Evolutionary conservation across 2,113 vertebrate species (phyloP).

Genomic region (Tetraodon nigroviridis): DNA sequence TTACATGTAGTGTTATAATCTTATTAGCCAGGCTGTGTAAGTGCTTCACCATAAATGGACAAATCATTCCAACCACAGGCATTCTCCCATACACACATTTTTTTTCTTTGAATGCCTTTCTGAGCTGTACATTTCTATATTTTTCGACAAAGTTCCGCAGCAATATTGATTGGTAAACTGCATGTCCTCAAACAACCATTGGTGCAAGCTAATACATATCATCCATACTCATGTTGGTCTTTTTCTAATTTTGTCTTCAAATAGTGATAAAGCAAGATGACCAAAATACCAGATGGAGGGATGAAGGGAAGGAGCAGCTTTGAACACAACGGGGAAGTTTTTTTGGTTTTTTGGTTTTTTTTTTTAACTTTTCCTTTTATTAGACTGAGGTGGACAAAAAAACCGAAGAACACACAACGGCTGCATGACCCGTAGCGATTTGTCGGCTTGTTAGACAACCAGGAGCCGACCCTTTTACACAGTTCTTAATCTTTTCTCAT

Average conservation of each 20-base stretch:
- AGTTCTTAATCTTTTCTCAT: not conserved
- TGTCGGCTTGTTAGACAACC: constrained; percentile 34
- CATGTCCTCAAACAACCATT: no score
- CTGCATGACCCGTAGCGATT: not conserved
- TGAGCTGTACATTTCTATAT: no score
- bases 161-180: no score
- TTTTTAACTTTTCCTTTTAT: constrained; percentile 2
- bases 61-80: no score
- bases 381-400: constrained; percentile 11
- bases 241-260: constrained; percentile 17
- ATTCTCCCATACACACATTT: no score
- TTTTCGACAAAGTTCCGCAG: no score
- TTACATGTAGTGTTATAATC: no score
- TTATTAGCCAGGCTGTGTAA: no score
- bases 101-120: no score
- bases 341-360: no score
- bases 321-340: constrained; percentile 44
- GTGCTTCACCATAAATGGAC: no score
- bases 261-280: constrained; percentile 55
- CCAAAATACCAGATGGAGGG: constrained; percentile 23
- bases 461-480: constrained; percentile 20
- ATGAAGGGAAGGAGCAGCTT: constrained; percentile 48
- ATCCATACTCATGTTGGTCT: not conserved
- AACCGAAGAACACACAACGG: constrained; percentile 1
- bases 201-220: no score